phyloP scores from a whole-genome alignment of 2,113 vertebrate species.

The Microcebus tavaratra region DNA sequence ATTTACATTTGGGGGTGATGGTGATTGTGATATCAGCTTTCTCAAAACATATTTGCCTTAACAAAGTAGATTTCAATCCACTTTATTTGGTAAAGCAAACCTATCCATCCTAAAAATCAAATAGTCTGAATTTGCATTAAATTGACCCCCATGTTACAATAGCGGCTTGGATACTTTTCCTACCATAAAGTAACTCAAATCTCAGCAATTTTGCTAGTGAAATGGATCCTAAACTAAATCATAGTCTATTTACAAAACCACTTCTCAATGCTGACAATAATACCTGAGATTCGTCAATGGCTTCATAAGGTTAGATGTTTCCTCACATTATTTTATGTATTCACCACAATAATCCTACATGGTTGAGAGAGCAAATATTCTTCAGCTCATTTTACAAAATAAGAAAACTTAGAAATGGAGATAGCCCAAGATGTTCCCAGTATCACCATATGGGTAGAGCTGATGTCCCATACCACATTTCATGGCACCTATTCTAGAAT shows the following conservation, averaged over 20 bases:
- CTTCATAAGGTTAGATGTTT: not conserved
- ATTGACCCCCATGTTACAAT: not conserved
- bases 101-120: conserved; percentile 38
- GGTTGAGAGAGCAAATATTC: not conserved
- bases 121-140: conserved; percentile 35
- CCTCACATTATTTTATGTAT: not conserved
- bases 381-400: not conserved
- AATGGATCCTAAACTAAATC: not conserved
- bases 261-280: not conserved
- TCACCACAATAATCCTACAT: not conserved
- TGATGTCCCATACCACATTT: not conserved
- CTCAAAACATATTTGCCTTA: conserved; percentile 60
- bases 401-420: not conserved
- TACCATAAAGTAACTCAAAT: not conserved
- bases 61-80: conserved; percentile 8
- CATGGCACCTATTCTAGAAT: not conserved
- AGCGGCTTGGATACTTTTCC: not conserved
- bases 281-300: not conserved
- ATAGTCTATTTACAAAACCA: not conserved
- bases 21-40: conserved; percentile 25
- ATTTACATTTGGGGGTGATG: conserved; percentile 62
- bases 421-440: not conserved
- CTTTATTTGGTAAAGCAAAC: conserved; percentile 31
- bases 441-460: not conserved
- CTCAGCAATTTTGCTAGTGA: not conserved